Base-by-base conservation (phyloP, 2,888 invertebrate species). In the Cataglyphis livida region DNA sequence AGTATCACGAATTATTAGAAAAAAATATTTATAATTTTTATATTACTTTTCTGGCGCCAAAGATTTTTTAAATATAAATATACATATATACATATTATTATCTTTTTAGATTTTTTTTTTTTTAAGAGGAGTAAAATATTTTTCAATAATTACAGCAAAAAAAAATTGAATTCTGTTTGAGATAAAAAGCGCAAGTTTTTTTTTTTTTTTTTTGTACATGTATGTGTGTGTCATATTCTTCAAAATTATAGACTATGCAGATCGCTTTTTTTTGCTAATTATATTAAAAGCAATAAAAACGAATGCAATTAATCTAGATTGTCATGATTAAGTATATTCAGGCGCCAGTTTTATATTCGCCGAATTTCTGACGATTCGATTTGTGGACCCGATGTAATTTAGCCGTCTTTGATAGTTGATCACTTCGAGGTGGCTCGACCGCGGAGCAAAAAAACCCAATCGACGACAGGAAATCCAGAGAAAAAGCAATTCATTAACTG, bases 321-420 rank as follows among this genome's bases (percentile, higher is more conserved):
- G 48, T 10, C 21, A 25, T 32, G 51, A 75, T 54, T 75, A 64
- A 18, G 2, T 38, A 44, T 38, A 51, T 51, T 65, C 25, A 25
- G 35, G 18, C 12, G 21, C n/a, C 51, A 65, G n/a, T 54, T 48
- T 74, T 15, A 21, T 48, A 64, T 64, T 51, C 25, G 35, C 64
- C 64, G 32, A 64, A 65, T 75, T 51, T 75, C 38, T 38, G 28
- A 35, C 32, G 41, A 41, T 25, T 21, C 15, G n/a, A 93, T 92
- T 92, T 91, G 90, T 91, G 91, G 92, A 92, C 92, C 90, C 91
- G 84, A 44, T 91, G 91, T 93, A 92, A 93, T 93, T 93, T 92
- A 91, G 91, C 91, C 90, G 90, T 91, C 87, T 83, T 64, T 73
- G 82, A 64, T 76, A 82, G 48, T 6, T 68, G 65, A 61, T 81